A percentile compares a stretch with the other conserved stretches of the same genome.
phyloP scores from a whole-genome alignment of 2,113 vertebrate species.

The Scolopax mira region DNA sequence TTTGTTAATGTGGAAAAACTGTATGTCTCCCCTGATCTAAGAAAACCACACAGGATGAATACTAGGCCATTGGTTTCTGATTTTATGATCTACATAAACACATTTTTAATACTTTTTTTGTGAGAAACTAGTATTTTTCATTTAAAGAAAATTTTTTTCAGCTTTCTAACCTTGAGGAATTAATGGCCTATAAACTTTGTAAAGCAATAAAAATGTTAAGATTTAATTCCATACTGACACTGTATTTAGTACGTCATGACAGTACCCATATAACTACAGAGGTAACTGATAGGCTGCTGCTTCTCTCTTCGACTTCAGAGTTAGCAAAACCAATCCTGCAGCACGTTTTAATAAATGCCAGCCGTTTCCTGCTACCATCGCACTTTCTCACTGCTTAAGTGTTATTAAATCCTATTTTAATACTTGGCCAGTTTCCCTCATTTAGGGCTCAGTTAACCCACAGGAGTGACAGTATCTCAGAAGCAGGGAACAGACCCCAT shows the following conservation, averaged over 20 bases:
- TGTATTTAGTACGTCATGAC: background rate
- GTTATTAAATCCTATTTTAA: background rate
- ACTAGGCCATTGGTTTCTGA: background rate
- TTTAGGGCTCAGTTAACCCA: background rate
- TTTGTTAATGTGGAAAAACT: background rate
- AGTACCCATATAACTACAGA: background rate
- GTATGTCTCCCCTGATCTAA: background rate
- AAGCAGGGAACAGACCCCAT: background rate
- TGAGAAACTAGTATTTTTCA: background rate
- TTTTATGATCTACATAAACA: background rate
- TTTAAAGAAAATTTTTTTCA: background rate
- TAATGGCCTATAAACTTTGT: background rate
- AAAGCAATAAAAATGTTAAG: background rate
- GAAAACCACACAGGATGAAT: background rate
- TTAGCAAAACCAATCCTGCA: background rate
- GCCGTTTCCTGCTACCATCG: background rate
- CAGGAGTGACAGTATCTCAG: background rate
- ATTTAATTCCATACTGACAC: background rate
- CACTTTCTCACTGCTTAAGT: background rate
- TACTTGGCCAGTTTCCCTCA: background rate
- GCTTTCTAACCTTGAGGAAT: background rate
- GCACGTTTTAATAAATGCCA: background rate
- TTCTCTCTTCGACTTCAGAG: background rate
- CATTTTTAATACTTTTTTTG: background rate
- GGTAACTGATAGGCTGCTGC: background rate